Evolutionary conservation across 2,888 invertebrate genomes (phyloP).

Genomic region (Eristalis tenax): DNA sequence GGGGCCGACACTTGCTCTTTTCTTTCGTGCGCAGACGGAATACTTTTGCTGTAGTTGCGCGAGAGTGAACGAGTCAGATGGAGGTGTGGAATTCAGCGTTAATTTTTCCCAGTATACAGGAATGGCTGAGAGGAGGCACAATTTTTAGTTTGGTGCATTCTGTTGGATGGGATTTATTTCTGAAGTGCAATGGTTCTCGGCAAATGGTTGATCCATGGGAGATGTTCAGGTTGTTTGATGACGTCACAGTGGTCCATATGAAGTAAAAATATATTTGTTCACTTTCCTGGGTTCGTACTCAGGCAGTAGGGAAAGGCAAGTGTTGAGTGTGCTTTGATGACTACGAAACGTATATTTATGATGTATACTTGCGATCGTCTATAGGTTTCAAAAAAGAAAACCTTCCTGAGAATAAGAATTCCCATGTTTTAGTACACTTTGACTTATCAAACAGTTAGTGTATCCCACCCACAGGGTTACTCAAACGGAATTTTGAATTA

Average conservation of each 20-base stretch:
- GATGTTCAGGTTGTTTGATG: neutral
- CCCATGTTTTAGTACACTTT: no score
- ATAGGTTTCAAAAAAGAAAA: no score
- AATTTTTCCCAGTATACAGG: conserved; percentile 37
- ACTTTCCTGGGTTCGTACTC: no score
- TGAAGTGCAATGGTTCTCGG: neutral
- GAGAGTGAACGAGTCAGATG: neutral
- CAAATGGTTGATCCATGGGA: neutral
- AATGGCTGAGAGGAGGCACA: neutral
- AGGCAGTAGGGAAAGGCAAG: no score
- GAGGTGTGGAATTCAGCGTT: neutral
- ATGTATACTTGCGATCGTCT: no score
- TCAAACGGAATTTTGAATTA: no score
- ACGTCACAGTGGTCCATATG: conserved; percentile 4
- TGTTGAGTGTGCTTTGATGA: no score
- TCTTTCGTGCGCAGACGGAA: conserved; percentile 4
- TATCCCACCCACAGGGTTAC: no score
- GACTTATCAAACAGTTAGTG: no score
- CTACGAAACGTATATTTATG: no score
- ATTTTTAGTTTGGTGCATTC: neutral
- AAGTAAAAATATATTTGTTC: neutral
- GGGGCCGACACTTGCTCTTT: conserved; percentile 3
- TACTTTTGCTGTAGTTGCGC: neutral
- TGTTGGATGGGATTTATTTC: neutral
- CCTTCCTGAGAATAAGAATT: no score